A percentile compares a stretch with the other conserved stretches of the same genome.
These are phyloP conservation scores for Micromys minutus DNA, from an alignment of 2,113 vertebrate genomes.

Conservation along the genomic window DNA sequence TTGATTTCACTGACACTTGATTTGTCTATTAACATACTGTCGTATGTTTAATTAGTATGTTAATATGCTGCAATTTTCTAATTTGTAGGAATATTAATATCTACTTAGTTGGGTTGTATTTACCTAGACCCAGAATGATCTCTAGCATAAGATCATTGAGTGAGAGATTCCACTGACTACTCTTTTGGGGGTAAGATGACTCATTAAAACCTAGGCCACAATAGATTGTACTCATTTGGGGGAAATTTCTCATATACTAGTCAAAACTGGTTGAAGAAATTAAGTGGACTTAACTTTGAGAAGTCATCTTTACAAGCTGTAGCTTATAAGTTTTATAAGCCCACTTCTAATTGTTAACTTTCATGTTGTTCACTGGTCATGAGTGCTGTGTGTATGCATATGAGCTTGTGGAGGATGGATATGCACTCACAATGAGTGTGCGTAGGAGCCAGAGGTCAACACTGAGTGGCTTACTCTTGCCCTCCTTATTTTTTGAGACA, in stretches of 20 bases:
- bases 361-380: no score
- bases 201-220: not conserved
- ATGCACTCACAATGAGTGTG: no score
- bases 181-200: not conserved
- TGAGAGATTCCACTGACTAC: slow-evolving; percentile 38
- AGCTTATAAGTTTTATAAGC: not conserved
- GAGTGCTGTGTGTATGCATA: no score
- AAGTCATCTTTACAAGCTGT: not conserved
- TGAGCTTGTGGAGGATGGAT: no score
- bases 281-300: not conserved
- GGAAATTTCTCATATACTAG: not conserved
- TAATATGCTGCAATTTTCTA: not conserved
- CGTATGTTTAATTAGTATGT: not conserved
- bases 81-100: not conserved
- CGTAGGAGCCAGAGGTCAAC: no score
- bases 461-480: no score
- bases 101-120: not conserved
- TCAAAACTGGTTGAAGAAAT: not conserved
- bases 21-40: not conserved
- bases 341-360: not conserved
- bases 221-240: not conserved
- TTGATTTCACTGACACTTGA: slow-evolving; percentile 3
- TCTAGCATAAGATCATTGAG: not conserved
- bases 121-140: not conserved
- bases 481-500: no score